These are phyloP conservation scores for Proctacanthus coquilletti DNA, from an alignment of 1,140 invertebrate genomes.

Conservation along the genomic window DNA sequence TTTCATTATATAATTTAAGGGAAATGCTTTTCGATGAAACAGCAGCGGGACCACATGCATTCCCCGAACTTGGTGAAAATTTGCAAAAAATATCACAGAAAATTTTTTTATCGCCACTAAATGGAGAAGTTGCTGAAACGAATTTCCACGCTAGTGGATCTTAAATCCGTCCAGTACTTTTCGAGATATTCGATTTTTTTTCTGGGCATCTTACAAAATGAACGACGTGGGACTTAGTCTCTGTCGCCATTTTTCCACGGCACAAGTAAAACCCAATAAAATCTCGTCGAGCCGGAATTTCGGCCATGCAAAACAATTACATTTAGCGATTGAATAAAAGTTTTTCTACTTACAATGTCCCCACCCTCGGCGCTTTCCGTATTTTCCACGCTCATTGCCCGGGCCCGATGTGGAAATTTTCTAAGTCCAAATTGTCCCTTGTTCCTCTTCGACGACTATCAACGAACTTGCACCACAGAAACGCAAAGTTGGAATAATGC, in stretches of 20 bases:
- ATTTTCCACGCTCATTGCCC: slow-evolving; percentile 7
- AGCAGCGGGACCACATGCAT: not conserved
- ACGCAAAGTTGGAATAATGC: not conserved
- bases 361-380: not conserved
- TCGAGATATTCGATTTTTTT: not conserved
- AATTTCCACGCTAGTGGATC: not conserved
- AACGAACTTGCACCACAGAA: not conserved
- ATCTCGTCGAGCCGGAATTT: not conserved
- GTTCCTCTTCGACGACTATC: not conserved
- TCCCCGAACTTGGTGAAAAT: not conserved
- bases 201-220: not conserved
- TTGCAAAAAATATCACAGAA: not conserved
- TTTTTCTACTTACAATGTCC: slow-evolving; percentile 3
- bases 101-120: not conserved
- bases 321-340: not conserved
- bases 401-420: slow-evolving; percentile 2
- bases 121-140: not conserved
- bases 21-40: too few relatives aligned
- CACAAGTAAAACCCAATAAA: slow-evolving; percentile 3
- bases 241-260: slow-evolving; percentile 6
- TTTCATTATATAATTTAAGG: too few relatives aligned
- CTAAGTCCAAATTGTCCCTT: slow-evolving; percentile 3
- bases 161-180: not conserved
- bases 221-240: slow-evolving; percentile 5
- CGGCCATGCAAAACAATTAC: not conserved